Conservation (phyloP, 2,888 invertebrate species). For the Ichneumoninae sp. region DNA sequence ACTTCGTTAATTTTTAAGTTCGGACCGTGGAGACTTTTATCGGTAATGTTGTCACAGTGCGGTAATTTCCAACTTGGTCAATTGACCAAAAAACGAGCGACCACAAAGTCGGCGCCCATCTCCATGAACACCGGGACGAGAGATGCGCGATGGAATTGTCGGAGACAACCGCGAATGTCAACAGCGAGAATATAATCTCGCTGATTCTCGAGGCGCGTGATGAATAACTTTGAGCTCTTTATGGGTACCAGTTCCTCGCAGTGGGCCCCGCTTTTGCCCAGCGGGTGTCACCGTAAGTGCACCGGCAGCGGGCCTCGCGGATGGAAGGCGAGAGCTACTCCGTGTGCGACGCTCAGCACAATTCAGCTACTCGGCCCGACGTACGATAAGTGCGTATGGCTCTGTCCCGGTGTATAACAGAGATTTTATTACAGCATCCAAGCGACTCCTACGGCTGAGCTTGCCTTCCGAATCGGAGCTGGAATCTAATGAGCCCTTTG, state of each 20-base stretch:
- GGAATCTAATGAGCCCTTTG: slow-evolving; percentile 51
- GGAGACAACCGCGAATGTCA: slow-evolving; percentile 43
- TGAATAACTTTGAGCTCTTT: slow-evolving; percentile 59
- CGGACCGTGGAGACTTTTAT: too few relatives aligned
- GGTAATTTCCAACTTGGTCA: too few relatives aligned
- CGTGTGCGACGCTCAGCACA: background rate
- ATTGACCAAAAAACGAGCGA: background rate
- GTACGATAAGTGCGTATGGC: background rate
- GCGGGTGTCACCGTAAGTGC: slow-evolving; percentile 55
- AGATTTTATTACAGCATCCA: slow-evolving; percentile 31
- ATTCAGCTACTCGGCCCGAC: background rate
- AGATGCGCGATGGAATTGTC: slow-evolving; percentile 41
- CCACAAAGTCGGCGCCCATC: too few relatives aligned
- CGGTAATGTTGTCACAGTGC: too few relatives aligned
- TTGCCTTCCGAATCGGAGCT: slow-evolving; percentile 12
- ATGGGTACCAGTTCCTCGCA: slow-evolving; percentile 20
- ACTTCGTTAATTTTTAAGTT: too few relatives aligned
- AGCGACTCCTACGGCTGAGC: slow-evolving; percentile 5
- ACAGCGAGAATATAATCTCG: slow-evolving; percentile 47
- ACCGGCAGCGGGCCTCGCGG: slow-evolving; percentile 17
- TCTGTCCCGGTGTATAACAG: slow-evolving; percentile 6
- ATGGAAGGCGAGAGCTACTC: slow-evolving; percentile 9
- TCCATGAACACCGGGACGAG: background rate
- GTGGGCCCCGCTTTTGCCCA: slow-evolving; percentile 37
- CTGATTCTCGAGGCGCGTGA: slow-evolving; percentile 30